Evolutionary conservation across 2,113 vertebrate species (phyloP), one percentile per base, ranked within the genome.

Genomic region (Eublepharis macularius): DNA sequence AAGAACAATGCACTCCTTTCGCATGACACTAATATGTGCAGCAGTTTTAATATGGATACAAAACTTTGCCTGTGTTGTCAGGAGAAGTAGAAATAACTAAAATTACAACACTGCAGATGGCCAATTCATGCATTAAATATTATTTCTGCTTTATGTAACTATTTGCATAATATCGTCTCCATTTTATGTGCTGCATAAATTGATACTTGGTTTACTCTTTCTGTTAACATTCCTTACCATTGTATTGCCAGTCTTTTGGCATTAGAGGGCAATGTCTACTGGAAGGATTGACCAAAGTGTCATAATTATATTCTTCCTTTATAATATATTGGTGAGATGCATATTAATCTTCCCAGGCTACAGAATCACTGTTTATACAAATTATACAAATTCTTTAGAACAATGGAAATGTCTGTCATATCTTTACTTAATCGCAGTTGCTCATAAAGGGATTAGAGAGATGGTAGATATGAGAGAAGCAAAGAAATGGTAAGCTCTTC

Each of bases 361-460:
- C 41, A 76, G 76, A 83, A 83, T 76, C 51, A 16, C 57, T 76
- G 73, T 76, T 83, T 66, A 83, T 60, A 74, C 24, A 82, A 82
- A 63, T 83, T 73, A 45, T 82, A 73, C 51, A 41, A 57, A 70
- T 82, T 74, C 49, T 63, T 63, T 34, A 19, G 34, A 57, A 39
- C 17, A 39, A 74, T 72, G 73, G 72, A 63, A 83, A 76, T 65
- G 72, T 49, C 41, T 82, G 17, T 21, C 32, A 8, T 45, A 73
- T 75, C 82, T 63, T 49, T 43, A 63, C 73, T 60, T 83, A 83
- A 83, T 76, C 70, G 66, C n/a, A 19, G 39, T 83, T 76, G 72
- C 43, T 66, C 65, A 83, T 76, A 76, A 76, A 76, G 32, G 82
- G 82, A 83, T 83, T 83, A 76, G 60, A 76, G 54, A 47, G 43